Evolutionary conservation across 2,888 invertebrate species (phyloP), one percentile per base, ranked within the genome.

Genomic region (Drosophila melanosoma): DNA sequence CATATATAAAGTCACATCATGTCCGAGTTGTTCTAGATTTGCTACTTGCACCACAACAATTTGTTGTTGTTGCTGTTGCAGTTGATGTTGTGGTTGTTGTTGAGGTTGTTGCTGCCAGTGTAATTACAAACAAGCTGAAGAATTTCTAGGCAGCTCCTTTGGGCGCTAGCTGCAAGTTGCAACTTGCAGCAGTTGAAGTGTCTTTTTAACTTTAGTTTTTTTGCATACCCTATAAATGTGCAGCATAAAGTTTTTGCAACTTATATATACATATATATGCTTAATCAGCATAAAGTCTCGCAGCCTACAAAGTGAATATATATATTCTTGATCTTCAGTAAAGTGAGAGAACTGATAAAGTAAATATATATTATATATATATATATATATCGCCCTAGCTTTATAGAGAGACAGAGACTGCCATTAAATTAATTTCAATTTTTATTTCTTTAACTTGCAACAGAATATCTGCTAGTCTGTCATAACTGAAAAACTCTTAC

Each of bases 21-120:
- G 89, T 84, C 89, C 87, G 74, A 85, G 89, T 85, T 85, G 85
- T 85, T 85, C 85, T 78, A 85, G 87, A 87, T 85, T 87, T 83
- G 68, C 75, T 58, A 45, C 76, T 69, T 76, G 77, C 77, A 76
- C 56, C 73, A 67, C 74, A 77, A 74, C 80, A 78, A 81, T 67
- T 77, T 80, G 56, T 68, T 73, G 86, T 56, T 69, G 64, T 15
- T 69, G 62, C 6, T 74, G 60, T 40, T 23, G 49, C 62, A 66
- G 79, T 36, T 68, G 57, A 2, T 68, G 61, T 11, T 75, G 62
- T 38, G 52, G 78, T 33, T 71, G 78, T n/a, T 81, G 72, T 20
- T 72, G 59, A n/a, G 58, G 73, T n/a, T 66, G 56, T 42, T 81
- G 75, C 71, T 82, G 76, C 66, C 71, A 62, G 69, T 69, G 71